Evolutionary conservation across 2,797 vertebrate genomes (phyloP).

Genomic region (Manis crassicaudata): DNA sequence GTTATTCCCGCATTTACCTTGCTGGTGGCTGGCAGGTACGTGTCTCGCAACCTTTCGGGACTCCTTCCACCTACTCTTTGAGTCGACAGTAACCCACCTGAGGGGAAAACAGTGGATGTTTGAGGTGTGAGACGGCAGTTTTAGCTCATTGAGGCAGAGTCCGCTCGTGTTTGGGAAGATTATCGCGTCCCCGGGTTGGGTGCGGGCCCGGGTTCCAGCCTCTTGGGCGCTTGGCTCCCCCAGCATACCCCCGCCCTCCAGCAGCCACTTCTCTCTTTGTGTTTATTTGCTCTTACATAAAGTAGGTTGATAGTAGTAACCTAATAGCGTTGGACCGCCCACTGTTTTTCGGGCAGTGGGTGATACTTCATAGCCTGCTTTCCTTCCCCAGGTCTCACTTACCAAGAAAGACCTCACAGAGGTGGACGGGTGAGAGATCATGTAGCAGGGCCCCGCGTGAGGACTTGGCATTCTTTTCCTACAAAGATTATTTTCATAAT

Average conservation of each 20-base stretch:
- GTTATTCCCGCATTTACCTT: fast-evolving
- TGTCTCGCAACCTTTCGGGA: too few species aligned
- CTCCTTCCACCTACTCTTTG: not conserved
- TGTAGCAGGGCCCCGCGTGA: not conserved
- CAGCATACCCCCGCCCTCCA: not conserved
- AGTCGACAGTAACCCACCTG: not conserved
- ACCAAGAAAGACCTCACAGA: not conserved
- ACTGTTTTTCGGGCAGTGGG: not conserved
- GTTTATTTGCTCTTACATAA: not conserved
- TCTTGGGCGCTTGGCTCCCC: too few species aligned
- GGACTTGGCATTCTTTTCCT: not conserved
- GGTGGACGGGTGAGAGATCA: too few species aligned
- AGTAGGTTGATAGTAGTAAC: not conserved
- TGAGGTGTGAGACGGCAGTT: not conserved
- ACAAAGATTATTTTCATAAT: not conserved
- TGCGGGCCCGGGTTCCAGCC: not conserved
- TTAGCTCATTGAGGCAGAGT: not conserved
- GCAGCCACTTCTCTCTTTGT: not conserved
- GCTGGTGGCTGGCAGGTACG: not conserved
- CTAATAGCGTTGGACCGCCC: not conserved
- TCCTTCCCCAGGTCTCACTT: not conserved
- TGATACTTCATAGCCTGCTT: not conserved
- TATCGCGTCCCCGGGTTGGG: not conserved
- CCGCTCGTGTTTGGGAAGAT: not conserved
- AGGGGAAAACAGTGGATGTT: not conserved